These are phyloP conservation scores for Mystacides longicornis DNA, from an alignment of 2,888 invertebrate genomes.

Conservation along the genomic window DNA sequence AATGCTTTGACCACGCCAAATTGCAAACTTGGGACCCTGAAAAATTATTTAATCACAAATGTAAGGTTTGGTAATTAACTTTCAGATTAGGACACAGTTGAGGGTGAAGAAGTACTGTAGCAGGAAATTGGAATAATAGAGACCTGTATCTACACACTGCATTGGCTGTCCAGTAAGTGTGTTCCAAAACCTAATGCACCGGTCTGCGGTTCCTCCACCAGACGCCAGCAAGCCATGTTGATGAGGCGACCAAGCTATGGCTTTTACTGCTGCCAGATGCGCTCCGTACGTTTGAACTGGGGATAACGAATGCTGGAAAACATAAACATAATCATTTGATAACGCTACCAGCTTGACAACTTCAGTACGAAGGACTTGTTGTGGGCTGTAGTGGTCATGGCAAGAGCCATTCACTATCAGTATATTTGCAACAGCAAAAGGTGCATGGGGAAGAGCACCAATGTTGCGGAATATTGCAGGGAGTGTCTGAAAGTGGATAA, in stretches of 20 bases:
- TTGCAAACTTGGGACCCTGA: conserved; percentile 95
- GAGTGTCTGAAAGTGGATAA: not conserved
- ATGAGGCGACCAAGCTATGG: conserved; percentile 98
- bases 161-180: conserved; percentile 95
- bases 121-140: no score
- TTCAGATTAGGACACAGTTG: no score
- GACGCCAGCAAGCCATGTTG: conserved; percentile 94
- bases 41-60: conserved; percentile 27
- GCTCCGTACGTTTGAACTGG: conserved; percentile 95
- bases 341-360: not conserved
- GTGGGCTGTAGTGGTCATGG: not conserved
- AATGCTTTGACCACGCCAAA: conserved; percentile 97
- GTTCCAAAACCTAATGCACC: conserved; percentile 97
- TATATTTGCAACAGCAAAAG: not conserved
- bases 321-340: not conserved
- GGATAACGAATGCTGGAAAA: conserved; percentile 63
- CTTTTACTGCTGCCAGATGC: conserved; percentile 96
- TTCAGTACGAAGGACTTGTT: no score
- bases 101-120: no score
- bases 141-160: conserved; percentile 95
- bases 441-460: not conserved
- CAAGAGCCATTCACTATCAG: not conserved
- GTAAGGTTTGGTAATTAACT: no score
- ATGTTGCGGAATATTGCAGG: not conserved
- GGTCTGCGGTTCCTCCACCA: conserved; percentile 98